Base-by-base conservation (phyloP, 2,113 vertebrate genomes). In the Pholis gunnellus region DNA sequence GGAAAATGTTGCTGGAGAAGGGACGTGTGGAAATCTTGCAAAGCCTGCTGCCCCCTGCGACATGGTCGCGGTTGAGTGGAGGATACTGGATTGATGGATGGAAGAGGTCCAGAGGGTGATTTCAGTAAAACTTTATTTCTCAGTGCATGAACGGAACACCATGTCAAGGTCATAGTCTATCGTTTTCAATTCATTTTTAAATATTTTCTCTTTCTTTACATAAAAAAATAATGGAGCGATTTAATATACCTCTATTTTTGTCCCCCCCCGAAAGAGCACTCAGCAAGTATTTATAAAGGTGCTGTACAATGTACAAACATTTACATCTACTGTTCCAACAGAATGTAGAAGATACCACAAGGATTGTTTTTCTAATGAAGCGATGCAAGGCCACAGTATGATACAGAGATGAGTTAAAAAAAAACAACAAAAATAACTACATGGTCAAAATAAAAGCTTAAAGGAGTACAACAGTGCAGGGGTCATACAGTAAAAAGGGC, bases 301-400 rank as follows among this genome's bases (percentile, higher is more conserved):
- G 96, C 96, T 99, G 97, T 99, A 99, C 97, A 99, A 93, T 98
- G 97, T 99, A 97, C 96, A 98, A 99, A 98, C 97, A 97, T 98
- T 98, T 98, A 98, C 97, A 99, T 95, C 96, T 96, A 94, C 85
- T 82, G 66, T 83, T 90, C 87, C 94, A 91, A 97, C 95, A 96
- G 94, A 95, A 93, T 93, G 94, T 92, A 90, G 87, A 90, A 93
- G 91, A 92, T 87, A 93, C 86, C 91, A 94, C 91, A 72, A 89
- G 88, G 87, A 95, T 94, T 91, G 89, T 92, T 82, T 91, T 90
- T 90, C 87, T 90, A 88, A 89, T 90, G 88, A 92, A 93, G 93
- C 95, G 86, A 96, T 96, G 96, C 96, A 97, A 97, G 96, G 96
- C 97, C 96, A 95, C 96, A 72, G 92, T 84, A 94, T 93, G 87